Percentiles rank a stretch among this genome's conserved stretches.
These are phyloP conservation scores for Byasa hedistus DNA, from an alignment of 2,888 invertebrate species.

Conservation along the genomic window DNA sequence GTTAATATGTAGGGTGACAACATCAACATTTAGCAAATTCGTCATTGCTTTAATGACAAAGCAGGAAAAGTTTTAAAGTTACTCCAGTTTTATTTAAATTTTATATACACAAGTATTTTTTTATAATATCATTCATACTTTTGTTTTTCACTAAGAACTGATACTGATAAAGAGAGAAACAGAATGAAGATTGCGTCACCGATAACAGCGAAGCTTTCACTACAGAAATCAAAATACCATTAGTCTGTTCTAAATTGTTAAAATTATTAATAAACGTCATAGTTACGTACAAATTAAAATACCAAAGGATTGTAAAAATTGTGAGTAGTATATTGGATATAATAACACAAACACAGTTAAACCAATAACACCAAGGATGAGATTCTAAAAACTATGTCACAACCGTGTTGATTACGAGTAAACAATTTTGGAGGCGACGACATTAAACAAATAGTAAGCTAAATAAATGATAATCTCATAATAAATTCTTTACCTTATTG, in stretches of 20 bases:
- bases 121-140: neutral
- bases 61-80: no score
- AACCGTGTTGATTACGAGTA: constrained; percentile 17
- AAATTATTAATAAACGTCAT: neutral
- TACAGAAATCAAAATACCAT: neutral
- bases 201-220: constrained; percentile 1
- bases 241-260: neutral
- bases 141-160: neutral
- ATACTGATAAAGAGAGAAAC: neutral
- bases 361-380: constrained; percentile 7
- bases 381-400: constrained; percentile 2
- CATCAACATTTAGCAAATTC: neutral
- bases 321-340: neutral
- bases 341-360: constrained; percentile 4
- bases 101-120: neutral
- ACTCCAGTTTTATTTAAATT: neutral
- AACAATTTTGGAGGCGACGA: constrained; percentile 13
- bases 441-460: constrained; percentile 32
- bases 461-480: constrained; percentile 35
- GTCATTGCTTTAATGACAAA: neutral
- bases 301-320: neutral
- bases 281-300: neutral
- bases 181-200: neutral
- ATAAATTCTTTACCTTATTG: constrained; percentile 50
- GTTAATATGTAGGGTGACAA: neutral